phyloP scores from a whole-genome alignment of 2,888 invertebrate genomes.

The Erpobdella octoculata region DNA sequence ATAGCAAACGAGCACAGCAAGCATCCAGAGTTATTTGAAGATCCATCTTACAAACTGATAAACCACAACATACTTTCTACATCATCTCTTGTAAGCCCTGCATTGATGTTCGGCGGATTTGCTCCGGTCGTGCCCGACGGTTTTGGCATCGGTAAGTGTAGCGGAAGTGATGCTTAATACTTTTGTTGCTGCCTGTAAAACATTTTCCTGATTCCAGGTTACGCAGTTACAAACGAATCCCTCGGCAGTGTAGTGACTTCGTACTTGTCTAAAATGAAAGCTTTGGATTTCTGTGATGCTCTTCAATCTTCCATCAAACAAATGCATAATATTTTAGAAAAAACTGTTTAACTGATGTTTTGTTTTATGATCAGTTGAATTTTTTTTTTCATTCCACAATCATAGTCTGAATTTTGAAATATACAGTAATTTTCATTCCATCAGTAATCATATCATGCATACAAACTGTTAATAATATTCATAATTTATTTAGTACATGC shows the following conservation, averaged over 20 bases:
- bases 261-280: neutral
- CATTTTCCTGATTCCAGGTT: neutral
- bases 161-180: neutral
- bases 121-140: constrained; percentile 85
- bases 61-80: constrained; percentile 88
- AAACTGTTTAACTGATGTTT: neutral
- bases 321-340: neutral
- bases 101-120: constrained; percentile 78
- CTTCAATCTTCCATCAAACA: neutral
- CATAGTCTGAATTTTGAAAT: too few species aligned
- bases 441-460: too few species aligned
- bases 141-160: constrained; percentile 64
- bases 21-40: constrained; percentile 63
- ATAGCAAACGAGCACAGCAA: constrained; percentile 53
- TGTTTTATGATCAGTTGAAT: too few species aligned
- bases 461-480: too few species aligned
- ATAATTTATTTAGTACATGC: too few species aligned
- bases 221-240: neutral
- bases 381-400: too few species aligned
- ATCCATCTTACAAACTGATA: constrained; percentile 68
- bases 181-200: neutral
- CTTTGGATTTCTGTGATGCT: neutral
- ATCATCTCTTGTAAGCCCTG: constrained; percentile 80
- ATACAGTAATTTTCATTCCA: too few species aligned
- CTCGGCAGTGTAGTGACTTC: neutral